Base-by-base conservation (phyloP, 1,140 invertebrate genomes). In the Forficula auricularia region DNA sequence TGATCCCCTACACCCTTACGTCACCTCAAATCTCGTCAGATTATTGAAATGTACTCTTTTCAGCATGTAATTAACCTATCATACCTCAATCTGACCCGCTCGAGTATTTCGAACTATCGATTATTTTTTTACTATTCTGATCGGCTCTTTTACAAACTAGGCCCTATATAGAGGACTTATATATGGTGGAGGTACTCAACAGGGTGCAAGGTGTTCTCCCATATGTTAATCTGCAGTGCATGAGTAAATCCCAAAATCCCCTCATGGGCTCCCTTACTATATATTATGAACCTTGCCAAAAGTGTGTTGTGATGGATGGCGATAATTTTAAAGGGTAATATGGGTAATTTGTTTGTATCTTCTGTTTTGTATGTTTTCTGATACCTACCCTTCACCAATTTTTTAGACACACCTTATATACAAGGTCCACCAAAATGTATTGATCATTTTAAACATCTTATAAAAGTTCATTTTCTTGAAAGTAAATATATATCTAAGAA, bases 241-340 rank as follows among this genome's bases (percentile, higher is more conserved):
- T 36, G 34, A 36, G 34, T 36, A 36, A 7, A 36, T 36, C 34
- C 34, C 34, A 36, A 36, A 36, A 36, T 36, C 34, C 34, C 34
- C 34, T 36, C 3, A 15, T 36, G 34, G 34, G 34, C 34, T 36
- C 34, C 34, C 34, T 32, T n/a, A n/a, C n/a, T n/a, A n/a, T n/a
- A n/a, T n/a, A n/a, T n/a, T n/a, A n/a, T n/a, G n/a, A n/a, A n/a
- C n/a, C n/a, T n/a, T n/a, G n/a, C n/a, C n/a, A n/a, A n/a, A n/a
- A n/a, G n/a, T n/a, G n/a, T n/a, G n/a, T n/a, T n/a, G n/a, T n/a
- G n/a, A n/a, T n/a, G n/a, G n/a, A n/a, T n/a, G n/a, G n/a, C n/a
- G n/a, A n/a, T n/a, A n/a, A n/a, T n/a, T n/a, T n/a, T n/a, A n/a
- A n/a, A n/a, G n/a, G n/a, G n/a, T n/a, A n/a, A n/a, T n/a, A n/a